Base-by-base conservation (phyloP, 2,113 vertebrate species). In the Uropsilus gracilis region DNA sequence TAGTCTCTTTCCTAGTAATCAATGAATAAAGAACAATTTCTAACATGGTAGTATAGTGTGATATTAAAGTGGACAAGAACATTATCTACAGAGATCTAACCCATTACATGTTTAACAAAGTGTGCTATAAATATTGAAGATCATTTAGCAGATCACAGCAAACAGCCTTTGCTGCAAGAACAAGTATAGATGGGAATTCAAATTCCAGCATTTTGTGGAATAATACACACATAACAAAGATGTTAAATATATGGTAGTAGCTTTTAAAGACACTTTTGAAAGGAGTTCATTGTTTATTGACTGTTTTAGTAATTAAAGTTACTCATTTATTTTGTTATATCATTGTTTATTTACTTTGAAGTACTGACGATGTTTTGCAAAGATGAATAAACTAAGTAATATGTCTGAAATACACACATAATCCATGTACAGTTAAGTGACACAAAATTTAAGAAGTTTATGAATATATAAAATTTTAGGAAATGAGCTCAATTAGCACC, bases 41-140 rank as follows among this genome's bases (percentile, higher is more conserved):
- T 96, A 92, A 97, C 97, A 94, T 96, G 64, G 81, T 78, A 92
- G 64, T 92, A 81, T 96, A 75, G 89, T 96, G 16, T 97, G 94
- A 97, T 96, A 20, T 95, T 97, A 94, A 97, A 96, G 90, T 97
- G 80, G 95, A 94, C 44, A 80, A 92, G 18, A 64, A 78, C 90
- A 95, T 98, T 97, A 97, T 97, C 97, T 97, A 95, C 92, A 97
- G 85, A 96, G 95, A 98, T 97, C 73, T 96, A 97, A 94, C 84
- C 96, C 90, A 97, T 98, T 98, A 98, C 97, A 97, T 97, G 92
- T 97, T 97, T 98, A 98, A 98, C 95, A 97, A 98, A 75, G 96
- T 80, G 53, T 98, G 92, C 91, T 97, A 96, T 96, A 98, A 98
- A 98, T 98, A 98, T 96, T 55, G 84, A 94, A 92, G 96, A 89